A percentile compares a stretch with the other conserved stretches of the same genome.
Conservation (phyloP, 2,113 vertebrate genomes). For the Zapus hudsonius region DNA sequence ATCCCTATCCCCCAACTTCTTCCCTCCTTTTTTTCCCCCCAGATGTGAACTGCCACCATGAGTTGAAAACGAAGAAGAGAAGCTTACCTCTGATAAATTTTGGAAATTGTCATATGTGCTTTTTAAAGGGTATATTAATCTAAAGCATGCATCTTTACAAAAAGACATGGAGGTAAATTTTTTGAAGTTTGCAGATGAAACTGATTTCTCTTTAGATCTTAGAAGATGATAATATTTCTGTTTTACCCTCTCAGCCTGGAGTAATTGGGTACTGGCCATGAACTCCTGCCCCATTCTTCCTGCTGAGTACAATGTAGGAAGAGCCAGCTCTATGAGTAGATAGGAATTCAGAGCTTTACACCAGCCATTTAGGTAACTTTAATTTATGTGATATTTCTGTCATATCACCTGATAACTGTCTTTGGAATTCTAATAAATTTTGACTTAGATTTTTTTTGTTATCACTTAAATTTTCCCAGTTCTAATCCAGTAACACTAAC, state of each 20-base stretch:
- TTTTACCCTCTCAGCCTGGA: not conserved
- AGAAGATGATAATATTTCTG: not conserved
- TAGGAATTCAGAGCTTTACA: not conserved
- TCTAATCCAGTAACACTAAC: not conserved
- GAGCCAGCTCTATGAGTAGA: not conserved
- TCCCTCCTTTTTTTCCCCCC: no score
- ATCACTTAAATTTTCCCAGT: not conserved
- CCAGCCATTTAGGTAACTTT: not conserved
- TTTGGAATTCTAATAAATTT: not conserved
- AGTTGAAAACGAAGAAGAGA: not conserved
- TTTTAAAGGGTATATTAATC: not conserved
- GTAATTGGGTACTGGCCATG: not conserved
- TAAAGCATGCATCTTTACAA: not conserved
- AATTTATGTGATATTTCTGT: not conserved
- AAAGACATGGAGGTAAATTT: not conserved
- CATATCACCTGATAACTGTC: not conserved
- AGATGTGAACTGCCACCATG: not conserved
- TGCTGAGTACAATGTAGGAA: not conserved
- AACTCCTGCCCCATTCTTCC: rapidly evolving
- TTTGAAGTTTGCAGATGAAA: not conserved
- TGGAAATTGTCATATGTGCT: not conserved
- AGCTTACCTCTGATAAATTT: not conserved
- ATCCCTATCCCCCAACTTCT: no score
- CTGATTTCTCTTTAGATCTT: not conserved
- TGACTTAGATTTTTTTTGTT: not conserved